phyloP scores from a whole-genome alignment of 2,113 vertebrate species.

The Cynocephalus volans region DNA sequence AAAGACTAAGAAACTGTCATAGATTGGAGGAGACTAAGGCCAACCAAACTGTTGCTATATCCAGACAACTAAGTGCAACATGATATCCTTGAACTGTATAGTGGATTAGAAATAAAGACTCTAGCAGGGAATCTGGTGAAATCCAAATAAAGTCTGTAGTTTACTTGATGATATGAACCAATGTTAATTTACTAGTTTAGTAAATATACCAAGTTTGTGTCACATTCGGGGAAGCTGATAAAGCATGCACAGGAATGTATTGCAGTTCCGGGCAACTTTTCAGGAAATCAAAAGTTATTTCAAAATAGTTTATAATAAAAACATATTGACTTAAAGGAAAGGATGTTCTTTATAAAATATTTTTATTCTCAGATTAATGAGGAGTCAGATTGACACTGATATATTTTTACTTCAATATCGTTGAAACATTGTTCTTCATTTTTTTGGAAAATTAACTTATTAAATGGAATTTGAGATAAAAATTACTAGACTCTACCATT shows the following conservation, averaged over 20 bases:
- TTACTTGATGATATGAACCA: neutral
- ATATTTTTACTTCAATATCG: neutral
- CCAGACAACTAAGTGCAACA: neutral
- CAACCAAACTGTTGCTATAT: neutral
- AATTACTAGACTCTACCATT: neutral
- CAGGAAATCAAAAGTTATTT: neutral
- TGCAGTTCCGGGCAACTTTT: neutral
- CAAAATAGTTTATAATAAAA: neutral
- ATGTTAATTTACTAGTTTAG: neutral
- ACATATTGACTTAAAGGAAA: slow-evolving; percentile 6
- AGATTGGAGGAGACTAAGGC: neutral
- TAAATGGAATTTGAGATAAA: neutral
- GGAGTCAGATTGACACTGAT: neutral
- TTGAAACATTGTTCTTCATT: neutral
- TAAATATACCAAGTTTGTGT: neutral
- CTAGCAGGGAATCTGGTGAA: neutral
- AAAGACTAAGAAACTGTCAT: neutral
- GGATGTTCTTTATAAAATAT: neutral
- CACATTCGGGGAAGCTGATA: neutral
- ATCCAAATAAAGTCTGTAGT: neutral
- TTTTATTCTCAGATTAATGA: slow-evolving; percentile 20
- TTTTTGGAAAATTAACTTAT: slow-evolving; percentile 3
- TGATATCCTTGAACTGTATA: neutral
- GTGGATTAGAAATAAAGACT: neutral
- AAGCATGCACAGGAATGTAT: neutral